Evolutionary conservation across 2,888 invertebrate genomes (phyloP), one percentile per base, ranked within the genome.

Genomic region (Teleiodes luculella): DNA sequence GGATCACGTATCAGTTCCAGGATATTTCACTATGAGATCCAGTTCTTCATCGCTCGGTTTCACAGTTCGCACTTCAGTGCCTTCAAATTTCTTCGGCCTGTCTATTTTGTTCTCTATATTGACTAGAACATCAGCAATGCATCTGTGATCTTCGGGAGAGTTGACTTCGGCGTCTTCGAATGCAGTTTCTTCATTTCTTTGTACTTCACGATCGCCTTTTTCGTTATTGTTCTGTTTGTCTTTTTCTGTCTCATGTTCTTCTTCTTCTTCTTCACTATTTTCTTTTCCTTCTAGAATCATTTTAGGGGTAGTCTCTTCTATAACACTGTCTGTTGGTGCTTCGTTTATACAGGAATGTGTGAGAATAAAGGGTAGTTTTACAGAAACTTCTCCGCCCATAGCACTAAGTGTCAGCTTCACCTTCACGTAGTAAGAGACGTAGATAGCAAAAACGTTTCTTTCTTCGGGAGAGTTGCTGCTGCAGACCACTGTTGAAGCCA

Each of bases 371-470:
- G 96, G 96, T 49, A 96, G 79, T 76, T 96, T 96, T 1, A 96
- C 81, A 0, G 95, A 94, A 6, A 96, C 83, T 56, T 95, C 94
- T 1, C 95, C 95, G 0, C 95, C 95, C 91, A 96, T 95, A 2
- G 95, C 93, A 57, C 95, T 95, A 20, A 96, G 91, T 0, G 94
- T 90, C 0, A 96, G 88, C 80, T 96, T 96, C 0, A 96, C 94
- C 91, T 97, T 96, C 6, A 96, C 96, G 74, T 97, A 97, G 76
- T 97, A 97, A 0, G 96, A 96, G 8, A 97, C 96, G 84, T 96
- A 96, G 66, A 97, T 97, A 52, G 96, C 96, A 70, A 96, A 96
- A 0, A 95, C 96, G 78, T 96, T 96, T 56, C 96, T 91, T 63
- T 95, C 95, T 60, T 95, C 94, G 0, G 93, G 92, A 13, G 91